These are phyloP conservation scores for Halcyon badia DNA, from an alignment of 2,797 vertebrate species.

Conservation along the genomic window DNA sequence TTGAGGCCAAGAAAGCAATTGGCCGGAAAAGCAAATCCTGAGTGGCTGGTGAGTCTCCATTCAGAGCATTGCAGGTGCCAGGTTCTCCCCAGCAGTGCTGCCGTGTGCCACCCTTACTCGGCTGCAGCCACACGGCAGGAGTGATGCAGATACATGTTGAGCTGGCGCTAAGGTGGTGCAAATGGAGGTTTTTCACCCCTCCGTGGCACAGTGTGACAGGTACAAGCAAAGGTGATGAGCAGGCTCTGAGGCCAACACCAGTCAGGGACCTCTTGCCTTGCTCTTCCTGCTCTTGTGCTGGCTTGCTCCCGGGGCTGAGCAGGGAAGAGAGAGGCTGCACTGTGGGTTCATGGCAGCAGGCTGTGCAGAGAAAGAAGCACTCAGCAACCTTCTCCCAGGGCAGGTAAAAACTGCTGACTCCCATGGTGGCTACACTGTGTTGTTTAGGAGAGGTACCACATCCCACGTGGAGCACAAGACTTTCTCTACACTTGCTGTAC, in stretches of 20 bases:
- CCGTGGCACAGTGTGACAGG: background rate
- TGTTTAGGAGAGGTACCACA: background rate
- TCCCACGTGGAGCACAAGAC: background rate
- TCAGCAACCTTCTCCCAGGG: background rate
- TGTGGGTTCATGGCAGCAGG: background rate
- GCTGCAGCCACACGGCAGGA: background rate
- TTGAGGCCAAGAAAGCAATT: background rate
- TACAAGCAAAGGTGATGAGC: background rate
- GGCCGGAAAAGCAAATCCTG: background rate
- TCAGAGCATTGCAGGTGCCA: background rate
- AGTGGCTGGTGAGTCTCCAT: background rate
- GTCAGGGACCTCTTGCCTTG: background rate
- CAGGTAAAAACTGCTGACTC: background rate
- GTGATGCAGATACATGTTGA: accelerated
- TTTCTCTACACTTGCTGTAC: background rate
- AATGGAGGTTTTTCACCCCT: background rate
- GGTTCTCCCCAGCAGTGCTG: background rate
- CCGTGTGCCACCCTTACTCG: background rate
- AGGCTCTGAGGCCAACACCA: background rate
- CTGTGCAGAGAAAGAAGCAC: background rate
- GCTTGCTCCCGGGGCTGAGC: background rate
- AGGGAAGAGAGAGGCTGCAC: background rate
- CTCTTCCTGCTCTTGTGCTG: background rate
- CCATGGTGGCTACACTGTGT: background rate
- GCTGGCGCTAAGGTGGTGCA: background rate